Percentiles rank a stretch among this genome's conserved stretches.
Conservation (phyloP, 2,797 vertebrate genomes). For the Pipistrellus pipistrellus region DNA sequence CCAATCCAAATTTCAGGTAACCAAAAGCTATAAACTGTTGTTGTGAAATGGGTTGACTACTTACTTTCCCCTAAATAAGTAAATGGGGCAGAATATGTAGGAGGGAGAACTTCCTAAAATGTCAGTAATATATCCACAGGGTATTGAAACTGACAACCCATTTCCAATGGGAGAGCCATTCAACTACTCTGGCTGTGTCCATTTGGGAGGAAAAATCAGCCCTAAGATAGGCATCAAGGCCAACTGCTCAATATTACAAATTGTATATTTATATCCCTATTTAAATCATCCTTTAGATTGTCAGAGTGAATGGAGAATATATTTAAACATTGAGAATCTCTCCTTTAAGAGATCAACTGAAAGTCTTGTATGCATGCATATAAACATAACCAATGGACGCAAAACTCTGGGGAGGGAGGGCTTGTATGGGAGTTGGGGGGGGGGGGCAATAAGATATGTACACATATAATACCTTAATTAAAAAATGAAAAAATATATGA, state of each 20-base stretch:
- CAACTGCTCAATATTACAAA: slow-evolving; percentile 17
- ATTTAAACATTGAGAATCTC: not conserved
- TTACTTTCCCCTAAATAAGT: slow-evolving; percentile 56
- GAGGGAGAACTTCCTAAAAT: slow-evolving; percentile 36
- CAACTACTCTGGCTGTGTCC: not conserved
- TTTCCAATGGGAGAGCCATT: not conserved
- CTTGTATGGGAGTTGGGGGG: too few relatives aligned
- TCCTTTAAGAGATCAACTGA: not conserved
- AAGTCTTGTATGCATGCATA: too few relatives aligned
- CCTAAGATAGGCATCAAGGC: not conserved
- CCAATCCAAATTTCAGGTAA: not conserved
- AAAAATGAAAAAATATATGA: too few relatives aligned
- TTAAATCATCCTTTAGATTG: not conserved
- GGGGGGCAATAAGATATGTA: too few relatives aligned
- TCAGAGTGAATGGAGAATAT: not conserved
- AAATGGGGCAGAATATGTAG: not conserved
- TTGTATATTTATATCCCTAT: not conserved
- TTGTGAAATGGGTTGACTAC: not conserved
- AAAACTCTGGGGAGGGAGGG: too few relatives aligned
- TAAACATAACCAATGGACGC: too few relatives aligned
- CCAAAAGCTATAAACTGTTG: not conserved
- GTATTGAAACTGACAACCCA: not conserved
- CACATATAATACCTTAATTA: too few relatives aligned
- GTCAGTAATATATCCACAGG: not conserved
- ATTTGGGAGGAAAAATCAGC: not conserved